A percentile compares a stretch with the other conserved stretches of the same genome.
These are phyloP conservation scores for Pseudois nayaur DNA, from an alignment of 2,113 vertebrate species.

Conservation along the genomic window DNA sequence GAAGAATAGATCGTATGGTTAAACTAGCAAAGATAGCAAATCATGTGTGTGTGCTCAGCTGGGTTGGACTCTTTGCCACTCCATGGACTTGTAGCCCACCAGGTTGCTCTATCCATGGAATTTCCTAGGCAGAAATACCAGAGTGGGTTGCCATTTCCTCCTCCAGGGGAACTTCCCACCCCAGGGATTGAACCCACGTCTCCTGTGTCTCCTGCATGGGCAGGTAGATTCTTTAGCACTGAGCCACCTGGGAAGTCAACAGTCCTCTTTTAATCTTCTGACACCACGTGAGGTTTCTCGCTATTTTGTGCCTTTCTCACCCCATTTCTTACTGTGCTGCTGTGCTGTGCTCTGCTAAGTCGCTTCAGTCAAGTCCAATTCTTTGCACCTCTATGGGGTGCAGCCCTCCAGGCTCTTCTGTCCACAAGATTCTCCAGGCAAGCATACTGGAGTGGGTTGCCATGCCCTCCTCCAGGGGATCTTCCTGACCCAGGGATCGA, in stretches of 20 bases:
- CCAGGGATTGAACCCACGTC: background rate
- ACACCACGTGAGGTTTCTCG: background rate
- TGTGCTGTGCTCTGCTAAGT: background rate
- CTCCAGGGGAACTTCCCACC: background rate
- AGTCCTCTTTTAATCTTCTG: background rate
- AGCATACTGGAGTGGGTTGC: background rate
- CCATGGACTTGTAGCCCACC: background rate
- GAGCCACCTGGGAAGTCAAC: background rate
- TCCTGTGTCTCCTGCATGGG: background rate
- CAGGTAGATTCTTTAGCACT: background rate
- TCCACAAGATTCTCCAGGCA: background rate
- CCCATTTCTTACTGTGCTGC: background rate
- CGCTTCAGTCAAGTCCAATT: background rate
- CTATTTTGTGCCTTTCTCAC: background rate
- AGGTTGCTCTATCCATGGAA: background rate
- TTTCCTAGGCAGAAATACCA: background rate
- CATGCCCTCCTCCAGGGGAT: background rate
- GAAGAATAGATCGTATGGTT: background rate
- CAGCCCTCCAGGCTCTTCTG: background rate
- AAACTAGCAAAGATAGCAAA: background rate
- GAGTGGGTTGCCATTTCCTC: background rate
- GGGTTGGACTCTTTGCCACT: background rate
- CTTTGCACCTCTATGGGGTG: background rate
- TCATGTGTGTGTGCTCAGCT: background rate
- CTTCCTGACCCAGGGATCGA: background rate